Base-by-base conservation (phyloP, 1,140 invertebrate genomes). In the Apis cerana region DNA sequence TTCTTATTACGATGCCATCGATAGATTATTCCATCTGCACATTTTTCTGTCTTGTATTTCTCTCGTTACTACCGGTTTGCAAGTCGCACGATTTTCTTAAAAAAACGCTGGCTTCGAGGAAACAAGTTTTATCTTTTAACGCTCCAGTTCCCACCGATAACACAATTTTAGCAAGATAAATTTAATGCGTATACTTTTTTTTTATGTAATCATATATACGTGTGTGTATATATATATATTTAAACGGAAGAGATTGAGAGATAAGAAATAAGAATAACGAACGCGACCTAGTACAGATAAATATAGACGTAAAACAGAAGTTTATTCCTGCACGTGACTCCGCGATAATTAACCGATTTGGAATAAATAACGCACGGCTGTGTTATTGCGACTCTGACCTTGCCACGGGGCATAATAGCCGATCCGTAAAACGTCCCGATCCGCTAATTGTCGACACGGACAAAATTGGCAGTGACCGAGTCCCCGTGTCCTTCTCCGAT, bases 381-480 rank as follows among this genome's bases (percentile, higher is more conserved):
- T 17, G 33, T 17, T 50, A 71, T 71, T 52, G 43, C 27, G 23
- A 27, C 12, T 11, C 8, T 23, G 15, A 54, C 75, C 48, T 65
- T 54, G 67, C 77, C 58, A 27, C 23, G 27, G 59, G 67, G 65
- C 76, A 69, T 23, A 43, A 43, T 43, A 15, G n/a, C 23, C 21
- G 62, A 19, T 5, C 23, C 27, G 21, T 23, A 15, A 80, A 80
- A 71, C n/a, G 27, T 15, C n/a, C 21, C 12, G 4, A 12, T 5
- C n/a, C 48, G 23, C 58, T 48, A 54, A 65, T 65, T 33, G 62
- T 54, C 62, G 27, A 70, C 68, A 33, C 11, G 68, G 21, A 43
- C 48, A 54, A 52, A 80, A 80, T 72, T 72, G 48, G 23, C 68
- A 52, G 19, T 69, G 77, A 72, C 19, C 43, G 17, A 50, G 23